These are phyloP conservation scores for Harmothoe impar DNA, from an alignment of 2,888 invertebrate genomes.

Conservation along the genomic window DNA sequence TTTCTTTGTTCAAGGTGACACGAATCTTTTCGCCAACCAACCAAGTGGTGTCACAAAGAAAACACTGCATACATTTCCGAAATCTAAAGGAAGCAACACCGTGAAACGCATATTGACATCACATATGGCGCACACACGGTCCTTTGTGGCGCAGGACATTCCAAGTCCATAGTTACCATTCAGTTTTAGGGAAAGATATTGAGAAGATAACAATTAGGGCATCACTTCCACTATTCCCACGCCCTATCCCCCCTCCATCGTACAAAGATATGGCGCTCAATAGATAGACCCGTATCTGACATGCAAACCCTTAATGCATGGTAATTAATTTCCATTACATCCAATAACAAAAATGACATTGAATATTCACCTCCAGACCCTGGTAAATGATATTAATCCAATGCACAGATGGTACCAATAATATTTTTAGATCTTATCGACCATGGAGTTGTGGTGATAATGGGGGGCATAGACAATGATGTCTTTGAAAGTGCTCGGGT, in stretches of 20 bases:
- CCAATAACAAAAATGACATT: constrained; percentile 1
- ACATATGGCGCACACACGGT: not conserved
- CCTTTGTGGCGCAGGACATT: not conserved
- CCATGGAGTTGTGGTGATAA: not conserved
- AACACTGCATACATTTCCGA: not conserved
- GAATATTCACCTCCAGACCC: not conserved
- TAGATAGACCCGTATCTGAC: not conserved
- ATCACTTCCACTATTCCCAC: not conserved
- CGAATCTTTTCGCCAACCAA: no score
- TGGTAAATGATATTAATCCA: not conserved
- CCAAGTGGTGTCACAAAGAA: no score
- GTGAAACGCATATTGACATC: not conserved
- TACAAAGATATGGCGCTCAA: not conserved
- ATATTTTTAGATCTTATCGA: constrained; percentile 23
- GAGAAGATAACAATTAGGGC: not conserved
- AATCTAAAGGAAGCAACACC: not conserved
- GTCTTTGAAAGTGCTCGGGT: not conserved
- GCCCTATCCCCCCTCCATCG: not conserved
- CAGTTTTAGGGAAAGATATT: not conserved
- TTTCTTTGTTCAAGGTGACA: no score
- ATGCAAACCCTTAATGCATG: not conserved
- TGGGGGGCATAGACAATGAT: not conserved
- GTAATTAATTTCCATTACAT: not conserved
- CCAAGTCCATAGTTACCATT: constrained; percentile 7
- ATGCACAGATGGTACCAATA: not conserved